Base-by-base conservation (phyloP, 1,140 invertebrate species). In the Polypedilum vanderplanki region DNA sequence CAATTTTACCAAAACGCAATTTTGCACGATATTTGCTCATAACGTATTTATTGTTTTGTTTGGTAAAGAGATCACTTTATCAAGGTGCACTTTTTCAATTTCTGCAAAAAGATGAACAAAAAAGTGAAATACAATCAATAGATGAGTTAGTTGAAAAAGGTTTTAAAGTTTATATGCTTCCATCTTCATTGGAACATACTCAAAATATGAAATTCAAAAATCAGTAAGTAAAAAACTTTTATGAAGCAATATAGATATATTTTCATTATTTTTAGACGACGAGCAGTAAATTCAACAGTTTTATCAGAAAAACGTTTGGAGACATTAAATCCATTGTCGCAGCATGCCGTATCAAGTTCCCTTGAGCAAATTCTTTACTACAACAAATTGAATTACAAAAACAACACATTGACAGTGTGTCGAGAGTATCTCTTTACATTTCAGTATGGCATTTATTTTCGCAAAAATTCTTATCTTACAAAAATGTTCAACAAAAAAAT, bases 341-440 rank as follows among this genome's bases (percentile, higher is more conserved):
- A 70, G 18, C 17, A 20, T 20, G 65, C 20, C 65, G 17, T 70
- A 18, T 18, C 18, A 8, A 20, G 17, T 8, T 18, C 15, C 9
- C 20, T 70, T 5, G 65, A 70, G 5, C 65, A 22, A 9, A 18
- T 70, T 18, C 9, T 18, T 18, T 70, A 70, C 20, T 20, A 20
- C 7, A 70, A 70, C 20, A 70, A 20, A 22, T 70, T 70, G 20
- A 70, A 12, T 70, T 70, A 70, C 18, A n/a, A 18, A 22, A 18
- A 70, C 20, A 8, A 70, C 18, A 70, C 65, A 70, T 10, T 70
- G 17, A 70, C 65, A 20, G 20, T 20, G 1, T 70, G 65, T 12
- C 20, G 20, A 70, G 65, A 70, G 18, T 70, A 70, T 70, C 18
- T 70, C 9, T 70, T 70, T 70, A 70, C 65, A 10, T 70, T 70